A percentile compares a stretch with the other conserved stretches of the same genome.
Conservation (phyloP, 2,797 vertebrate genomes). For the Pipistrellus kuhlii region DNA sequence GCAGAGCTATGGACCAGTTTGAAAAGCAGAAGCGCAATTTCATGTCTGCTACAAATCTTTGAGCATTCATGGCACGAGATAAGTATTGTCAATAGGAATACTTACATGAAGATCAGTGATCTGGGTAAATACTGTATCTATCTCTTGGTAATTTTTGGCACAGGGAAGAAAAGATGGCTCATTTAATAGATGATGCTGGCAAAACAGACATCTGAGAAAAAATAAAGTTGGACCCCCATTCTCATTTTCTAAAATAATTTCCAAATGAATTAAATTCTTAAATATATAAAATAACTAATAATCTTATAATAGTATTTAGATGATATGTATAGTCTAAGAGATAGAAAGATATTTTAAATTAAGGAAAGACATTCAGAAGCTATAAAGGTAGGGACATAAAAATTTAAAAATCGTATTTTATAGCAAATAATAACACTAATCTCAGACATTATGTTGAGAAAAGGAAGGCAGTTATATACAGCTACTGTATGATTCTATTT, state of each 20-base stretch:
- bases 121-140: background rate
- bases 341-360: constrained; percentile 15
- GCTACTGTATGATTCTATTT: background rate
- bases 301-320: constrained; percentile 45
- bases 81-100: background rate
- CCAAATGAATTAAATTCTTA: constrained; percentile 37
- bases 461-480: background rate
- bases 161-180: background rate
- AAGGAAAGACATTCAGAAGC: background rate
- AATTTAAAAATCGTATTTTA: background rate
- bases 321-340: background rate
- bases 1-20: background rate
- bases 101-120: background rate
- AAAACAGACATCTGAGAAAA: constrained; percentile 16
- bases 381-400: background rate
- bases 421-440: background rate
- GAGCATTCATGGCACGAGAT: background rate
- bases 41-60: background rate
- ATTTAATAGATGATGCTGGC: background rate
- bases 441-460: background rate
- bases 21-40: background rate
- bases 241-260: constrained; percentile 50
- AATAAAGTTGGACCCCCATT: background rate
- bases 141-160: background rate
- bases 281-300: constrained; percentile 5